phyloP scores from a whole-genome alignment of 2,888 invertebrate species.

The Synergus japonicus region DNA sequence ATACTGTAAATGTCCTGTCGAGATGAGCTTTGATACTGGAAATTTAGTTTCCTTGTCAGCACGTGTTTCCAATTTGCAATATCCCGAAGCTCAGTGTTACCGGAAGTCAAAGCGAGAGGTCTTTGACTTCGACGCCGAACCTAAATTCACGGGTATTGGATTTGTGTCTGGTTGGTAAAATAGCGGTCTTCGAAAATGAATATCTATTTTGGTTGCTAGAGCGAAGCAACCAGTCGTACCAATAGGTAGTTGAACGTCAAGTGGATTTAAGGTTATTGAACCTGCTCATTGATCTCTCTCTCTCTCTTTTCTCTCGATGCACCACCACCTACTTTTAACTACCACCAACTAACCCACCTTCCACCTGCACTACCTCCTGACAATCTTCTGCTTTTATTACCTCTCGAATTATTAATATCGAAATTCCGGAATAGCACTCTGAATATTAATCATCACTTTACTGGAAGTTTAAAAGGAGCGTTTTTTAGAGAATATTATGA shows the following conservation, averaged over 20 bases:
- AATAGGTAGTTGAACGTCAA: slow-evolving; percentile 66
- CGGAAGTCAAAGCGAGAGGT: slow-evolving; percentile 41
- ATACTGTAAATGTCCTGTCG: background rate
- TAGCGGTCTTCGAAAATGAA: slow-evolving; percentile 51
- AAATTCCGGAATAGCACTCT: slow-evolving; percentile 25
- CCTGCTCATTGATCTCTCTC: slow-evolving; percentile 72
- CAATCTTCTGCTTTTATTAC: slow-evolving; percentile 53
- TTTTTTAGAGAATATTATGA: background rate
- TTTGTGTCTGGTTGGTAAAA: slow-evolving; percentile 39
- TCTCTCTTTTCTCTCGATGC: slow-evolving; percentile 53
- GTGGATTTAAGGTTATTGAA: slow-evolving; percentile 76
- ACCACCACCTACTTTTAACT: slow-evolving; percentile 58
- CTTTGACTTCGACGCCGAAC: slow-evolving; percentile 32
- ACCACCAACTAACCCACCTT: slow-evolving; percentile 47
- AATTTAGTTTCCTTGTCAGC: slow-evolving; percentile 22
- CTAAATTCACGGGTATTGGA: slow-evolving; percentile 39
- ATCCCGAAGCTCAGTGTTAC: slow-evolving; percentile 37
- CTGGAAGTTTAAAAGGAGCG: background rate
- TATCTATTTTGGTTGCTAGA: slow-evolving; percentile 71
- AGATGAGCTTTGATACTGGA: slow-evolving; percentile 13
- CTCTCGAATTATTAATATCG: slow-evolving; percentile 44
- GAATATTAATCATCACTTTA: slow-evolving; percentile 31
- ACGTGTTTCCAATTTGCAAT: slow-evolving; percentile 34
- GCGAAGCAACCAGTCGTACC: slow-evolving; percentile 65
- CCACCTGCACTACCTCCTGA: slow-evolving; percentile 50